Evolutionary conservation across 2,113 vertebrate species (phyloP).

Genomic region (Paramormyrops kingsleyae): DNA sequence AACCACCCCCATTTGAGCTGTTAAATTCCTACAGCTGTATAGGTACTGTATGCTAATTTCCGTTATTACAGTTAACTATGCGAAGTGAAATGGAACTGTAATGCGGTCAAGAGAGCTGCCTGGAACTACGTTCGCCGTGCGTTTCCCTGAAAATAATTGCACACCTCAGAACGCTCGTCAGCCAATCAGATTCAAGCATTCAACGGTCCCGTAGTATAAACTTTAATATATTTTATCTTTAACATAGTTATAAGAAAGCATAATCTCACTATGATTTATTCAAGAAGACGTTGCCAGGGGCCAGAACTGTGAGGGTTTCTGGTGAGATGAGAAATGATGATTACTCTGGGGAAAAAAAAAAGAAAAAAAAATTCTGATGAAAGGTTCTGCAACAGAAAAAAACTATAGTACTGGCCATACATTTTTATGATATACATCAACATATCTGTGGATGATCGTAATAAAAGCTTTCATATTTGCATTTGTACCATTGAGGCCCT

Average conservation of each 20-base stretch:
- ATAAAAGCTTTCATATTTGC: background rate
- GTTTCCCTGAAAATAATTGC: no score
- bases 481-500: background rate
- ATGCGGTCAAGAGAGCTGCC: no score
- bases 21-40: no score
- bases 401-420: background rate
- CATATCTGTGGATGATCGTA: background rate
- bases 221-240: background rate
- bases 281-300: background rate
- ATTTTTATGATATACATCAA: background rate
- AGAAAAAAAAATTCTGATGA: background rate
- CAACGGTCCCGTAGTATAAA: no score
- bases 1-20: no score
- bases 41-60: no score
- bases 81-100: no score
- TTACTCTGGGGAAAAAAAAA: background rate
- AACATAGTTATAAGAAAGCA: background rate
- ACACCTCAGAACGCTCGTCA: no score
- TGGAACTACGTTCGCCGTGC: no score
- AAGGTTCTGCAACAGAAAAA: background rate
- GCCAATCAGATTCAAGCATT: no score
- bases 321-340: background rate
- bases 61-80: no score
- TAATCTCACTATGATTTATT: conserved; percentile 13
- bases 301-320: conserved; percentile 1